phyloP scores from a whole-genome alignment of 2,888 invertebrate species.

The Lasioglossum vierecki region DNA sequence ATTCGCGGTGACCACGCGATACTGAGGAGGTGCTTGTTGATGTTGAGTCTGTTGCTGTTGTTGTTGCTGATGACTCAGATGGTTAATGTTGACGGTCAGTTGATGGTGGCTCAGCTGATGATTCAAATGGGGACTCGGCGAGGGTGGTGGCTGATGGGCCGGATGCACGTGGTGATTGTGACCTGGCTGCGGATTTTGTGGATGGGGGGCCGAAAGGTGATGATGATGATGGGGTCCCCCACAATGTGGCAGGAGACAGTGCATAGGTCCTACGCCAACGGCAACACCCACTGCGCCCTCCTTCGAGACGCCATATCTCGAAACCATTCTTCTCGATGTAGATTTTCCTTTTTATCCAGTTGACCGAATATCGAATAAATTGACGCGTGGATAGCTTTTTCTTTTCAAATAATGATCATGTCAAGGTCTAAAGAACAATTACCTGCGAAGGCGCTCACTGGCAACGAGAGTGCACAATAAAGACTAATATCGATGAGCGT shows the following conservation, averaged over 20 bases:
- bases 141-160: constrained; percentile 76
- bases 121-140: constrained; percentile 79
- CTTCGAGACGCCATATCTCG: constrained; percentile 80
- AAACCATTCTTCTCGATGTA: constrained; percentile 76
- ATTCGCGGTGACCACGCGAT: constrained; percentile 78
- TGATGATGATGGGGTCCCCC: constrained; percentile 79
- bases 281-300: constrained; percentile 81
- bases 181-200: constrained; percentile 75
- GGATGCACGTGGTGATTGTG: constrained; percentile 80
- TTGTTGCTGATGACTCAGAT: constrained; percentile 77
- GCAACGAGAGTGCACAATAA: neutral
- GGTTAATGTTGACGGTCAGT: constrained; percentile 78
- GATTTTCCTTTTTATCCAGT: constrained; percentile 51
- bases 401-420: constrained; percentile 34
- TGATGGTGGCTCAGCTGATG: constrained; percentile 79
- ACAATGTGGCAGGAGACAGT: constrained; percentile 76
- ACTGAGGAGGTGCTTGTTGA: constrained; percentile 77
- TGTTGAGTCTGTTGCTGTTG: constrained; percentile 75
- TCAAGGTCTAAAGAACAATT: constrained; percentile 20
- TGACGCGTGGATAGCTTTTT: constrained; percentile 22
- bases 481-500: neutral
- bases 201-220: constrained; percentile 78
- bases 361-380: constrained; percentile 36
- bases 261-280: constrained; percentile 79
- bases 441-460: constrained; percentile 6